These are phyloP conservation scores for Pyrocephalus nanus DNA, from an alignment of 2,797 vertebrate species.

Conservation along the genomic window DNA sequence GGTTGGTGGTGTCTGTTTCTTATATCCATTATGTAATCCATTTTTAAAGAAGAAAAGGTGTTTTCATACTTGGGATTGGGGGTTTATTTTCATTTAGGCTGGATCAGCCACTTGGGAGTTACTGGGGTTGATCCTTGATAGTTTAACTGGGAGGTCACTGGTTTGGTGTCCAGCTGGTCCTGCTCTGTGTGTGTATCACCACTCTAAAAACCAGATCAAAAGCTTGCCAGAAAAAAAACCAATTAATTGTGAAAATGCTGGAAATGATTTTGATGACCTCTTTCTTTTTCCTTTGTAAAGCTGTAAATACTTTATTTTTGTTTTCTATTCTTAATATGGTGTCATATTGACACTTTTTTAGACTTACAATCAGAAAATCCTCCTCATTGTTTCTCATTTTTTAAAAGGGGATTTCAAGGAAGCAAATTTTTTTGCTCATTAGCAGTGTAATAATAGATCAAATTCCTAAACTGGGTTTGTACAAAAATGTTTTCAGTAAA, in stretches of 20 bases:
- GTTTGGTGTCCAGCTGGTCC: neutral
- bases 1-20: neutral
- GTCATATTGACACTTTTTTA: constrained; percentile 82
- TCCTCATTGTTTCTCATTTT: constrained; percentile 42
- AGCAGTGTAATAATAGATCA: neutral
- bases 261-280: constrained; percentile 60
- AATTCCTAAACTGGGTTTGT: constrained; percentile 55
- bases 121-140: neutral
- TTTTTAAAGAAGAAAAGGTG: neutral
- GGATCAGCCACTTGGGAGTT: neutral
- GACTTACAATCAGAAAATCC: constrained; percentile 55
- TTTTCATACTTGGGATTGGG: neutral
- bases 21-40: neutral
- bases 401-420: constrained; percentile 60
- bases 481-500: constrained; percentile 28
- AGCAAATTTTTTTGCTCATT: constrained; percentile 58
- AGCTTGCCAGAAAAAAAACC: constrained; percentile 13
- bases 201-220: neutral
- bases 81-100: neutral
- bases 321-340: constrained; percentile 71
- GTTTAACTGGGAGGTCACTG: neutral
- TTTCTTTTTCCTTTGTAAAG: constrained; percentile 70
- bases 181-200: neutral
- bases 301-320: constrained; percentile 79
- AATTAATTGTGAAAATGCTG: constrained; percentile 59